These are phyloP conservation scores for Ammodytes dubius DNA, from an alignment of 2,113 vertebrate species.

Conservation along the genomic window DNA sequence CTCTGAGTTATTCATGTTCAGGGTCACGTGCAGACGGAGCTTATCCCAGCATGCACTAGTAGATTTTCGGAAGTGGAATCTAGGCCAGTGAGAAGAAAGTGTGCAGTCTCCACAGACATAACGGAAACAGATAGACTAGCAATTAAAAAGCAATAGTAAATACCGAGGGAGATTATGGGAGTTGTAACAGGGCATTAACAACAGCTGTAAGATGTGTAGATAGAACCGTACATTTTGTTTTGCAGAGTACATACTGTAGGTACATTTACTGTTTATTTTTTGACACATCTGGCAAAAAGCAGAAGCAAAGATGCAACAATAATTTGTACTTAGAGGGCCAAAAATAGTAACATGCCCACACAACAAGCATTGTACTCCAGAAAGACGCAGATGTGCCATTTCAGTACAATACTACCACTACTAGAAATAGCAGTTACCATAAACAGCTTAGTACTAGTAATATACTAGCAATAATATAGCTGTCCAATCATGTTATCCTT, in stretches of 20 bases:
- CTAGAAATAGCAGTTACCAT: too few species aligned
- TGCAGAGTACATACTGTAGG: neutral
- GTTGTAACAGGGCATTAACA: neutral
- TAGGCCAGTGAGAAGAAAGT: conserved; percentile 21
- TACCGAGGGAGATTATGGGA: neutral
- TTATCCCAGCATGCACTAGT: conserved; percentile 15
- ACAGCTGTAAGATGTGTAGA: neutral
- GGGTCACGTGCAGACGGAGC: conserved; percentile 3
- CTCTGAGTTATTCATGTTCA: conserved; percentile 13
- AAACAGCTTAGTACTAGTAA: too few species aligned
- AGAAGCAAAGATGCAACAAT: neutral
- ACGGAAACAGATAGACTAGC: neutral
- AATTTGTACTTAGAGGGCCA: too few species aligned
- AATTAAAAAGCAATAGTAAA: neutral
- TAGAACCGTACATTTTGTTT: neutral
- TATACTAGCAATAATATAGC: too few species aligned
- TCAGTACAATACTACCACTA: too few species aligned
- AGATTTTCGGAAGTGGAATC: conserved; percentile 18
- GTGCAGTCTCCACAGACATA: neutral
- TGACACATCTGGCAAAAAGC: neutral
- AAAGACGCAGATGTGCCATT: too few species aligned
- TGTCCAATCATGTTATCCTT: too few species aligned
- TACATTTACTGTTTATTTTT: neutral
- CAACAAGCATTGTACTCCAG: too few species aligned
- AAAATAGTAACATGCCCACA: too few species aligned